Base-by-base conservation (phyloP, 2,113 vertebrate species). In the Procapra przewalskii region DNA sequence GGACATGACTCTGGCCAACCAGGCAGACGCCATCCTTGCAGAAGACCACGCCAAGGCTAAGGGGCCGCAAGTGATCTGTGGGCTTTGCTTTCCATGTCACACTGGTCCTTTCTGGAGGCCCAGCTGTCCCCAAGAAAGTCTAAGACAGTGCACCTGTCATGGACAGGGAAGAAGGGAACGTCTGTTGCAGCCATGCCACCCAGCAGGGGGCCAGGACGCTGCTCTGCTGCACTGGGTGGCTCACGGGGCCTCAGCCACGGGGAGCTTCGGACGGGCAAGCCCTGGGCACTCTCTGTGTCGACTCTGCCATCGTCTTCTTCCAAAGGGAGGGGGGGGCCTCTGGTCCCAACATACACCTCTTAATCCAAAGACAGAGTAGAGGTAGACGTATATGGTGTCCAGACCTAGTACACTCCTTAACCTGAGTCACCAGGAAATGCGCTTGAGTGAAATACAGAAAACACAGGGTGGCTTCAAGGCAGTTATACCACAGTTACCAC, bases 1-100 rank as follows among this genome's bases (percentile, higher is more conserved):
- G 57, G 57, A 29, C 13, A n/a, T 0, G 2, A 8, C 23, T 4
- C 0, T 15, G 9, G 7, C 31, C 12, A 11, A 6, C 23, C 5
- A 40, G 57, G 36, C 31, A 16, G 29, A 6, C 1, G 33, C 23
- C 9, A 0, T 6, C 57, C 29, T 31, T 3, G 6, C 60, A 36
- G 31, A 88, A 54, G 19, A 31, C 5, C 16, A 3, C 5, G 5
- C 17, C 50, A 3, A 40, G 27, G 64, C 29, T 13, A 6, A n/a
- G 33, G 0, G 17, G 54, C 57, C 2, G 1, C 1, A 3, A 59
- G 15, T 0, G 5, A 13, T 16, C 6, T 23, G 36, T 0, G 31
- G 57, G 33, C 29, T 60, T 48, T 13, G 60, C n/a, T 60, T 29
- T 25, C 48, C 21, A 23, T 8, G 25, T 21, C 52, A 7, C 3